Conservation (phyloP, 2,797 vertebrate species). For the Alca torda region DNA sequence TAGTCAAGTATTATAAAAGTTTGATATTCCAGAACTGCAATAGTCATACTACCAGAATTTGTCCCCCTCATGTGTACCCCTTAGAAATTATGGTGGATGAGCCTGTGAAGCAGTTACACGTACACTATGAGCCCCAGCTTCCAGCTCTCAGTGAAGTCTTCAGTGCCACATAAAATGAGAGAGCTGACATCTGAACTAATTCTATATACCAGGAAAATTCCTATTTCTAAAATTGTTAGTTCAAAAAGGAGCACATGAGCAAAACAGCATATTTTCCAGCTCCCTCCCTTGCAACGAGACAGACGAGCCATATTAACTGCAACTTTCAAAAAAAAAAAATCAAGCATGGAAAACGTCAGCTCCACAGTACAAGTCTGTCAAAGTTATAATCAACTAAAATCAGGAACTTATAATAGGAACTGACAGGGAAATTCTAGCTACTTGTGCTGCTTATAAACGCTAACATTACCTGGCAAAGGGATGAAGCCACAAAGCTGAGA, state of each 20-base stretch:
- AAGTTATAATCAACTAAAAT: conserved; percentile 38
- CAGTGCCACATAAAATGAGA: background rate
- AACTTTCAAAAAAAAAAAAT: background rate
- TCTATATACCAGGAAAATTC: conserved; percentile 15
- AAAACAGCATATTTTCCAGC: conserved; percentile 11
- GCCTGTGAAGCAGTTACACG: background rate
- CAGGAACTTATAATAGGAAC: conserved; percentile 38
- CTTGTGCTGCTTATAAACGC: conserved; percentile 16
- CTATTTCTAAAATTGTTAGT: background rate
- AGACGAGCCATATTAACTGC: conserved; percentile 35
- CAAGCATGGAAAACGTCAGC: conserved; percentile 34
- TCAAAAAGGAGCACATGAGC: background rate
- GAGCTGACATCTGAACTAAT: background rate
- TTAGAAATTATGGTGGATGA: background rate
- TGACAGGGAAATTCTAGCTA: conserved; percentile 62
- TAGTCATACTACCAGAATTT: background rate
- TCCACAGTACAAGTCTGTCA: conserved; percentile 32
- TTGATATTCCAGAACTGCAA: background rate
- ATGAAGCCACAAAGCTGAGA: background rate
- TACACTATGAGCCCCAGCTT: background rate
- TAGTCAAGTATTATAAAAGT: background rate
- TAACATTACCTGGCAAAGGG: background rate
- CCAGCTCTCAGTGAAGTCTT: background rate
- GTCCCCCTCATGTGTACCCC: background rate
- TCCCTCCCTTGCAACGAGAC: background rate